Evolutionary conservation across 2,113 vertebrate species (phyloP).

Genomic region (Chrysochloris asiatica): DNA sequence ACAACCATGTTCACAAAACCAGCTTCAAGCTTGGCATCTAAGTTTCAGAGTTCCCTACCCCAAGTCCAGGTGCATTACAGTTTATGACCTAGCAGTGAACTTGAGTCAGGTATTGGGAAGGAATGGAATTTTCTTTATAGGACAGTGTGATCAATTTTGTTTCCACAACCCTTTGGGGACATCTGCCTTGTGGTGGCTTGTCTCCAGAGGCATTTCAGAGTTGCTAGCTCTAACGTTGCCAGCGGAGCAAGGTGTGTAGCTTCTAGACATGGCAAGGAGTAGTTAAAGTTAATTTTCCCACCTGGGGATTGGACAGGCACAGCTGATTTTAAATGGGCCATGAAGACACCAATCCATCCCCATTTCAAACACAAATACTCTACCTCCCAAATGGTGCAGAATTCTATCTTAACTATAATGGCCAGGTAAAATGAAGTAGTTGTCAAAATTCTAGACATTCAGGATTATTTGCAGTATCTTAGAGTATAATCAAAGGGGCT

Average conservation of each 20-base stretch:
- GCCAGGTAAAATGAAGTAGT: neutral
- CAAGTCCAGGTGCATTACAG: too few relatives aligned
- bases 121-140: neutral
- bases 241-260: neutral
- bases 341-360: conserved; percentile 41
- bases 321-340: neutral
- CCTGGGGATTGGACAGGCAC: conserved; percentile 21
- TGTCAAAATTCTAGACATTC: neutral
- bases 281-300: conserved; percentile 26
- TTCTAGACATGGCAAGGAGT: conserved; percentile 29
- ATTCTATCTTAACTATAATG: neutral
- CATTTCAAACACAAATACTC: conserved; percentile 36
- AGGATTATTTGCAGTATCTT: neutral
- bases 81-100: too few relatives aligned
- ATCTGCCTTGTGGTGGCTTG: neutral
- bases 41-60: too few relatives aligned
- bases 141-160: neutral
- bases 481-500: neutral
- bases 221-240: neutral
- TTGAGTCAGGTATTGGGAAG: too few relatives aligned
- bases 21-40: neutral
- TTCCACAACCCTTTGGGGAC: neutral
- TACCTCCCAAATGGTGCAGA: conserved; percentile 4
- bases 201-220: neutral
- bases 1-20: neutral